These are phyloP conservation scores for Drosophila niveifrons DNA, from an alignment of 2,888 invertebrate genomes.

Conservation along the genomic window DNA sequence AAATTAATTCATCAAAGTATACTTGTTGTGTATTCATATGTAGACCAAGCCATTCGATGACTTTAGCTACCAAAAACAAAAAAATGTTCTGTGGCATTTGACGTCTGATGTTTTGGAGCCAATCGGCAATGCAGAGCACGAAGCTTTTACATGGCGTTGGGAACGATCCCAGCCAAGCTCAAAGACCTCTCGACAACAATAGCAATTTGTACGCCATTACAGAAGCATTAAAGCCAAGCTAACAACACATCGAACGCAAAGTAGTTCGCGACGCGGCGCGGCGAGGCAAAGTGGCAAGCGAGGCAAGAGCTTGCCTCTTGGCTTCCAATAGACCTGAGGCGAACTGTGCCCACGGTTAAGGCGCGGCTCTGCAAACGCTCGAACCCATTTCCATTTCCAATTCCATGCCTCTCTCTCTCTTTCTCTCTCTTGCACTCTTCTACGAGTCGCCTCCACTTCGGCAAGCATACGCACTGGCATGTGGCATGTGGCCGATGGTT, in stretches of 20 bases:
- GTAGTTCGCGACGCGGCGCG: slow-evolving; percentile 2
- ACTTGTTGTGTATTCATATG: slow-evolving; percentile 15
- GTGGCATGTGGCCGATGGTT: slow-evolving; percentile 69
- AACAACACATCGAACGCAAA: slow-evolving; percentile 56
- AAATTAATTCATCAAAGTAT: slow-evolving; percentile 13
- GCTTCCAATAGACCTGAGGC: slow-evolving; percentile 47
- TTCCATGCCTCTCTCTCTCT: slow-evolving; percentile 14
- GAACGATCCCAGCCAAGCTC: slow-evolving; percentile 47
- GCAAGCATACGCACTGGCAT: slow-evolving; percentile 70
- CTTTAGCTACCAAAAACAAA: slow-evolving; percentile 1
- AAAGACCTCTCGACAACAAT: slow-evolving; percentile 65
- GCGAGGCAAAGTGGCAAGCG: not conserved
- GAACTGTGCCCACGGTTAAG: slow-evolving; percentile 61
- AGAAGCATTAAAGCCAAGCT: slow-evolving; percentile 66
- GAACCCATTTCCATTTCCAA: slow-evolving; percentile 58
- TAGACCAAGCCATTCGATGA: slow-evolving; percentile 34
- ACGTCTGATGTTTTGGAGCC: slow-evolving; percentile 24
- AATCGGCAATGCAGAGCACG: slow-evolving; percentile 70
- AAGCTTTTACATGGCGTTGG: slow-evolving; percentile 56
- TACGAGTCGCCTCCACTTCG: slow-evolving; percentile 1
- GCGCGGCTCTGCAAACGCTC: slow-evolving; percentile 68
- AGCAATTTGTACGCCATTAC: slow-evolving; percentile 76
- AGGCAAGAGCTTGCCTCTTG: not conserved
- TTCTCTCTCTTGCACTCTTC: not conserved
- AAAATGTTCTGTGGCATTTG: slow-evolving; percentile 52